Percentiles rank a stretch among this genome's conserved stretches.
phyloP scores from a whole-genome alignment of 2,797 vertebrate genomes.

The Hippocampus kuda region DNA sequence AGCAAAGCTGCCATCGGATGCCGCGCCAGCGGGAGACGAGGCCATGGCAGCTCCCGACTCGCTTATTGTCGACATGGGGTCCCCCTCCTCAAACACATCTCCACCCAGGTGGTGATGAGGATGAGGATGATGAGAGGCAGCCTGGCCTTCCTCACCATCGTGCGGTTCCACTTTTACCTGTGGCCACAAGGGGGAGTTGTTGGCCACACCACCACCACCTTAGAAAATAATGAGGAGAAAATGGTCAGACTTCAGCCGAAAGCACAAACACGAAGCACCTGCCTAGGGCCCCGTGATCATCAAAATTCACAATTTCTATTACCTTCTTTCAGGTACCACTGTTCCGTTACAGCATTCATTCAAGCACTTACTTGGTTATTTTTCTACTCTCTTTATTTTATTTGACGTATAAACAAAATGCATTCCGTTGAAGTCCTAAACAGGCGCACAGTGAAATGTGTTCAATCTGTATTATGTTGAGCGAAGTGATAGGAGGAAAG shows the following conservation, averaged over 20 bases:
- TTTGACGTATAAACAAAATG: no score
- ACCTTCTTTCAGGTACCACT: no score
- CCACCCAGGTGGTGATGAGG: constrained; percentile 69
- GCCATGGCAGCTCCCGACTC: constrained; percentile 77
- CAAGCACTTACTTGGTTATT: no score
- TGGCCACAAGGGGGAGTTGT: constrained; percentile 87
- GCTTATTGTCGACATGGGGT: constrained; percentile 95
- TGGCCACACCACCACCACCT: constrained; percentile 70
- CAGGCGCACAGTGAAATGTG: no score
- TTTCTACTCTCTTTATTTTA: no score
- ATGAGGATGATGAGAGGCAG: constrained; percentile 64
- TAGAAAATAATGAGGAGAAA: constrained; percentile 8
- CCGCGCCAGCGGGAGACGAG: constrained; percentile 73
- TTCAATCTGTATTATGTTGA: no score
- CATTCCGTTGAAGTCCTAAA: no score
- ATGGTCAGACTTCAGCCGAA: neutral
- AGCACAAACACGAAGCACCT: neutral
- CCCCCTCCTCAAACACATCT: constrained; percentile 88
- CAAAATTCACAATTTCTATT: neutral
- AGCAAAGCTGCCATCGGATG: constrained; percentile 84
- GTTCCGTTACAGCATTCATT: neutral
- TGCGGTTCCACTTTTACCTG: constrained; percentile 97
- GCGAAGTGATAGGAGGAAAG: no score
- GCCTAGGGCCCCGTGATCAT: neutral
- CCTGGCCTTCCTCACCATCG: constrained; percentile 81